These are phyloP conservation scores for Orthosia incerta DNA, from an alignment of 2,888 invertebrate species.

Conservation along the genomic window DNA sequence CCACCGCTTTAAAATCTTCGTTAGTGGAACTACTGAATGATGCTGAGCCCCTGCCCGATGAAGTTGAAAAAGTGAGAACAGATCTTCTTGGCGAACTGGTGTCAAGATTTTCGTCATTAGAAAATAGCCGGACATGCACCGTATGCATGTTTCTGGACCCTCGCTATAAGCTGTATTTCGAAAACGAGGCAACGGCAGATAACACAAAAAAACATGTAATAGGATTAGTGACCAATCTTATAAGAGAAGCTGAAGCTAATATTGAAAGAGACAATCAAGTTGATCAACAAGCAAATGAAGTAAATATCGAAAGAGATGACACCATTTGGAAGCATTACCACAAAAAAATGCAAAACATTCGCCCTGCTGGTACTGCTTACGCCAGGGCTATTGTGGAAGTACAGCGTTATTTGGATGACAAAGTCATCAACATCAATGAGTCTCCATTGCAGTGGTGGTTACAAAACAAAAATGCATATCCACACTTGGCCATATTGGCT, in stretches of 20 bases:
- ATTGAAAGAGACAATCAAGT: conserved; percentile 2
- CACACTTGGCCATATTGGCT: neutral
- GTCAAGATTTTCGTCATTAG: conserved; percentile 25
- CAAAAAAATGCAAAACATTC: conserved; percentile 18
- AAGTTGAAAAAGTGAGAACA: conserved; percentile 9
- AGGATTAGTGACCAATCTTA: neutral
- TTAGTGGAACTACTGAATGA: neutral
- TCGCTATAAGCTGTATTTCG: neutral
- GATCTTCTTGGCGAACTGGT: conserved; percentile 31
- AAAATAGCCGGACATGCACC: conserved; percentile 8
- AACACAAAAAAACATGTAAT: neutral
- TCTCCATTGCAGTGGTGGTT: neutral
- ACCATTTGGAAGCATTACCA: conserved; percentile 3
- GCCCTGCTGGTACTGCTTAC: conserved; percentile 27
- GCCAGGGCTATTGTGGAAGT: neutral
- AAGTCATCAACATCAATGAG: neutral
- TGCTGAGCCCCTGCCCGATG: neutral
- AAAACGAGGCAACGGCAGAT: conserved; percentile 3
- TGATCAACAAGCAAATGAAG: neutral
- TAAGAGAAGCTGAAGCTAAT: conserved; percentile 1
- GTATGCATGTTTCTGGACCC: neutral
- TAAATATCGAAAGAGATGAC: neutral
- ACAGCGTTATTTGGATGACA: conserved; percentile 1
- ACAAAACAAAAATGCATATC: neutral
- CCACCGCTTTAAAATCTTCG: conserved; percentile 21